Evolutionary conservation across 1,140 invertebrate species (phyloP), one percentile per base, ranked within the genome.

Genomic region (Drosophila kikkawai): DNA sequence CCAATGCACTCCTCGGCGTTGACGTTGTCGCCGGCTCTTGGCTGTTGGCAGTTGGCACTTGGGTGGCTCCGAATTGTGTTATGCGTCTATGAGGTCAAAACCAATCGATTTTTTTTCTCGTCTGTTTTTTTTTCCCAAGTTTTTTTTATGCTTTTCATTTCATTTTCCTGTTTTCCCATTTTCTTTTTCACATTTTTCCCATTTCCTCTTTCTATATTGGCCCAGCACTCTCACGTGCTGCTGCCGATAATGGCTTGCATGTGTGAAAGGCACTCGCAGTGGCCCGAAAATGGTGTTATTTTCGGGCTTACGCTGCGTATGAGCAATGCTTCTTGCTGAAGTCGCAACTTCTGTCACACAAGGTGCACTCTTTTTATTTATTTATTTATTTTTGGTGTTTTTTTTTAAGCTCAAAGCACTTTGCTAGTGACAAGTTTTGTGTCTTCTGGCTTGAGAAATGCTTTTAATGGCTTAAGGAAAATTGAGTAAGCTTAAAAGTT

Each of bases 91-190:
- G 84, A 88, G 84, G 84, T 88, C 84, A 88, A 88, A 88, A 88
- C 82, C 84, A 88, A 88, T 88, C 84, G 84, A 88, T 88, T 88
- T 87, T 87, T 88, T 80, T 74, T 66, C 48, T 73, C 56, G 67
- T 63, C 61, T 64, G 8, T n/a, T 29, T 29, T 29, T 29, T 50
- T 63, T 74, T 63, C 63, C 34, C n/a, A 39, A 44, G 45, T 69
- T 59, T 48, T 51, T 32, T 3, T 9, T 44, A 7, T 22, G 11
- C 44, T 48, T 48, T 50, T 29, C 22, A 53, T 63, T 66, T 48
- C 19, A 22, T 37, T 45, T 77, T 50, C 48, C 26, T n/a, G 26
- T 29, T 84, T 67, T 65, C 55, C 11, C 8, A 22, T 29, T 57
- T 47, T 37, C 36, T 11, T 3, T 26, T 26, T 26, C 26, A 26